Base-by-base conservation (phyloP, 2,113 vertebrate species). In the Platycercus adscitus region DNA sequence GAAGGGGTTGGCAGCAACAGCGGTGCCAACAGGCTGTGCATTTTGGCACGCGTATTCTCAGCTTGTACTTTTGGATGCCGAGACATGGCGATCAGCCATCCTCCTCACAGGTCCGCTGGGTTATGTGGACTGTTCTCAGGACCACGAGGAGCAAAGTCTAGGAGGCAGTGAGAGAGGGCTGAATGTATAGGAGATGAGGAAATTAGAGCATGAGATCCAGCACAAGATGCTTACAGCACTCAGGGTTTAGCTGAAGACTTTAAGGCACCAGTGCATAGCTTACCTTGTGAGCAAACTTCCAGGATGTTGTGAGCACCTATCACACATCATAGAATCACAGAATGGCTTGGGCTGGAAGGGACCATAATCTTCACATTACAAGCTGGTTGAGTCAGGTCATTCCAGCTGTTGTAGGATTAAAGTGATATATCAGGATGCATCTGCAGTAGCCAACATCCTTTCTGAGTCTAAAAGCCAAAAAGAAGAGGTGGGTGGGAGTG, bases 1-100 rank as follows among this genome's bases (percentile, higher is more conserved):
- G 65, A 81, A 46, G 63, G 55, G 16, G 15, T 2, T 78, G 61
- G 8, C 63, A 81, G 33, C 39, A 80, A 25, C 5, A 2, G 33
- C 0, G 1, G 25, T 72, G 47, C 43, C 35, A 44, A 17, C 17
- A 18, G 86, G 18, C 23, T 1, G 1, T n/a, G 46, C n/a, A 28
- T 44, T 61, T 20, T 61, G 76, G 33, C 20, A 43, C 52, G 20
- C 7, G 1, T 1, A 3, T 55, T 76, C 66, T 65, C 68, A 86
- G 44, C 39, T 65, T 33, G 53, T 28, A 3, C 25, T 46, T 14
- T 21, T 35, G 70, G 33, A 17, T 68, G 39, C 14, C 18, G 49
- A 61, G 44, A 43, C 19, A 46, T 43, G 31, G 28, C 13, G 19
- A 37, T 15, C 23, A 52, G 4, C 26, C 35, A 53, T 37, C 10